Percentiles rank a stretch among this genome's conserved stretches.
Conservation (phyloP, 2,113 vertebrate species). For the Thalassoma bifasciatum region DNA sequence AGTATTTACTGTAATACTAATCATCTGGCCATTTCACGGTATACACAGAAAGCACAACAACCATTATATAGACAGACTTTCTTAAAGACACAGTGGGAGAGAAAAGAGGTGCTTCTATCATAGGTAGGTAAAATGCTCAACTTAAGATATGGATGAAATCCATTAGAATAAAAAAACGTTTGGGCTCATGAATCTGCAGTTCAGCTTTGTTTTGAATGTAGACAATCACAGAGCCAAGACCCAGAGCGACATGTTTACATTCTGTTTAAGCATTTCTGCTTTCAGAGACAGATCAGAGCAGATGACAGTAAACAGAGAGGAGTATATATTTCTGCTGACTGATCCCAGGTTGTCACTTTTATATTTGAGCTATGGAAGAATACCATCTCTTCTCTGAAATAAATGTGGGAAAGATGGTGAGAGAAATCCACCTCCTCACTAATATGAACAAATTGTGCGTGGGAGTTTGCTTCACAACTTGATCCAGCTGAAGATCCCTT, state of each 20-base stretch:
- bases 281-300: neutral
- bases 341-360: neutral
- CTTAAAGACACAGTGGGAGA: no score
- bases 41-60: no score
- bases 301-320: neutral
- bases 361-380: neutral
- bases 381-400: neutral
- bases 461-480: slow-evolving; percentile 56
- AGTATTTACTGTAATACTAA: no score
- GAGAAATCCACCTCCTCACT: slow-evolving; percentile 18
- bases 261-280: neutral
- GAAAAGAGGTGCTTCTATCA: no score
- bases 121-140: no score
- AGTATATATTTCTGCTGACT: neutral
- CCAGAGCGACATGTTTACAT: neutral
- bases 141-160: no score
- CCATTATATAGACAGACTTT: no score
- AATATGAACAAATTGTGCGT: slow-evolving; percentile 62
- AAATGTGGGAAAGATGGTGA: slow-evolving; percentile 17
- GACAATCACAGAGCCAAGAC: neutral
- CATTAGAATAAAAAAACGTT: no score
- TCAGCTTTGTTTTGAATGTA: no score
- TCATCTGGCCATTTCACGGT: no score
- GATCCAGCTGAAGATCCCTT: slow-evolving; percentile 43
- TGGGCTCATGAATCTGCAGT: no score